Evolutionary conservation across 2,888 invertebrate species (phyloP).

Genomic region (Mongoloraphidia duomilia): DNA sequence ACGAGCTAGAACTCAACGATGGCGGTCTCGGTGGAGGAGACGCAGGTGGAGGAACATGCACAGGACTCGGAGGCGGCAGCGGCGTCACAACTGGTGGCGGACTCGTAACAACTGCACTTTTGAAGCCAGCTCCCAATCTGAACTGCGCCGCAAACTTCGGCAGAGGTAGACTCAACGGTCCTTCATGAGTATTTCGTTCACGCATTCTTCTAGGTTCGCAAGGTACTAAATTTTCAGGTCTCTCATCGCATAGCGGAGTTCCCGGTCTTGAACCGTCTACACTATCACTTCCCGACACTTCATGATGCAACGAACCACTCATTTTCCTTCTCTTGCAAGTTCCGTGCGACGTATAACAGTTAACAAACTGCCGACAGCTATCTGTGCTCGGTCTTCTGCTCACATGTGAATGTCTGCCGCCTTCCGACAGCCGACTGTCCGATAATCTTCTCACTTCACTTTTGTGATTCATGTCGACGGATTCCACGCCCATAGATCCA

Average conservation of each 20-base stretch:
- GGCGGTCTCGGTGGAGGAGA: slow-evolving; percentile 54
- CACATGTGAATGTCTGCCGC: slow-evolving; percentile 18
- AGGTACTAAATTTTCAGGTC: slow-evolving; percentile 57
- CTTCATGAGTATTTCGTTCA: slow-evolving; percentile 43
- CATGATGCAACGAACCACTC: slow-evolving; percentile 35
- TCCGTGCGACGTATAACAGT: slow-evolving; percentile 27
- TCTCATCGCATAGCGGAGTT: slow-evolving; percentile 71
- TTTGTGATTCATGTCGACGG: slow-evolving; percentile 12
- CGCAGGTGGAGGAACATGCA: slow-evolving; percentile 37
- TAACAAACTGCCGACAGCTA: slow-evolving; percentile 24
- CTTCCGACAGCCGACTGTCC: slow-evolving; percentile 39
- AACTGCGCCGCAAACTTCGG: slow-evolving; percentile 76
- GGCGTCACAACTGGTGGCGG: slow-evolving; percentile 24
- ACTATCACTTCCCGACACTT: slow-evolving; percentile 42
- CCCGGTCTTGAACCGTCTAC: slow-evolving; percentile 66
- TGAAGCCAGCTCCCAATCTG: slow-evolving; percentile 26
- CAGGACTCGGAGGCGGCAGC: slow-evolving; percentile 30
- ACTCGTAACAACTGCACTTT: slow-evolving; percentile 25
- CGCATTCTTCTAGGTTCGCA: slow-evolving; percentile 61
- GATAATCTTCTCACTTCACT: slow-evolving; percentile 36
- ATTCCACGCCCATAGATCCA: slow-evolving; percentile 2
- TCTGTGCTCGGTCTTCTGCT: slow-evolving; percentile 23
- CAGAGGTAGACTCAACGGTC: slow-evolving; percentile 69
- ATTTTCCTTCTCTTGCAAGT: slow-evolving; percentile 41
- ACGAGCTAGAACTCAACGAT: slow-evolving; percentile 60